These are phyloP conservation scores for Novumbra hubbsi DNA, from an alignment of 2,797 vertebrate species.

Conservation along the genomic window DNA sequence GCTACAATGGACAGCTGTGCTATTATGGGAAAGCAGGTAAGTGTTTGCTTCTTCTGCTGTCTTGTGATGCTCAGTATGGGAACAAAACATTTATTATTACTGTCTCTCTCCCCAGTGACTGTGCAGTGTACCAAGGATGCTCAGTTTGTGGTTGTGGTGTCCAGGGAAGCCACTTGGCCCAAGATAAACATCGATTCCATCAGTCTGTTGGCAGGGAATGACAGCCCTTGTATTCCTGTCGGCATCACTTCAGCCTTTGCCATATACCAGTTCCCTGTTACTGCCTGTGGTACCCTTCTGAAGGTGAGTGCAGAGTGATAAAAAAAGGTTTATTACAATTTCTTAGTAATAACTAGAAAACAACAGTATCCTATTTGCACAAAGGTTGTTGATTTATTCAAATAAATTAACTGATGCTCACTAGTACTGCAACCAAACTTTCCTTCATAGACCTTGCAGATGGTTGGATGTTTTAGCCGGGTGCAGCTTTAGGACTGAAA, in stretches of 20 bases:
- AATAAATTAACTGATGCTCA: too few species aligned
- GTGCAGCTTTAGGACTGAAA: too few species aligned
- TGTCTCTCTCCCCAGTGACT: constrained; percentile 60
- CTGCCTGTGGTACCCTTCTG: constrained; percentile 67
- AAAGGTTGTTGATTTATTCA: too few species aligned
- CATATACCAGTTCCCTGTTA: constrained; percentile 73
- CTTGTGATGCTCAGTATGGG: background rate
- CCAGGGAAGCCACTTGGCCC: constrained; percentile 64
- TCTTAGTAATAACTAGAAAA: background rate
- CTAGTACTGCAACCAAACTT: too few species aligned
- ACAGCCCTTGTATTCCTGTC: constrained; percentile 52
- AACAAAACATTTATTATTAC: background rate
- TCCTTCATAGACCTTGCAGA: too few species aligned
- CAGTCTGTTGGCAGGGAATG: constrained; percentile 51
- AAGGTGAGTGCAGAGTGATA: constrained; percentile 45
- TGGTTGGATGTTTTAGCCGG: too few species aligned
- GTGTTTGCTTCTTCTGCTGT: background rate
- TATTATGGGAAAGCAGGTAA: constrained; percentile 72
- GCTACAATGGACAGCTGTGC: constrained; percentile 61
- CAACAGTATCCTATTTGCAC: too few species aligned
- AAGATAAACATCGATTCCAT: constrained; percentile 61
- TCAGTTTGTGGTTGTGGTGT: constrained; percentile 73
- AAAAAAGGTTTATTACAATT: background rate
- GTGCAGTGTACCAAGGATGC: constrained; percentile 75
- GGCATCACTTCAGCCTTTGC: constrained; percentile 57